These are phyloP conservation scores for Rousettus leschenaultii DNA, from an alignment of 2,113 vertebrate genomes.

Conservation along the genomic window DNA sequence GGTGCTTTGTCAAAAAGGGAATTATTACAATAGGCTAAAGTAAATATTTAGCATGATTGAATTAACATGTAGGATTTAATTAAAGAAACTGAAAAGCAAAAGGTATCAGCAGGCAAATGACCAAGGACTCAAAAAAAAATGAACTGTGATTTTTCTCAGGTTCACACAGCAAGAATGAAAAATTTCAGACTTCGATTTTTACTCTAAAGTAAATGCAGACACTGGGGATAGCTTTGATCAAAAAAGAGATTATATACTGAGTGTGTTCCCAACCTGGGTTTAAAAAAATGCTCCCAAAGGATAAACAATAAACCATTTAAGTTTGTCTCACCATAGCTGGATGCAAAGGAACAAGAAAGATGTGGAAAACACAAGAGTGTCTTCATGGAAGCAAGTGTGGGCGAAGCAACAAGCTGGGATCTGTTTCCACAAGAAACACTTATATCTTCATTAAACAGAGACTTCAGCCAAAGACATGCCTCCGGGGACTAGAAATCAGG, in stretches of 20 bases:
- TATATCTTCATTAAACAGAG: not conserved
- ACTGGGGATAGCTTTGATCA: not conserved
- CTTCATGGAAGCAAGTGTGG: not conserved
- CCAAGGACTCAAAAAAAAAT: not conserved
- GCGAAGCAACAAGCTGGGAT: not conserved
- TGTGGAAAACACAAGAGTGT: not conserved
- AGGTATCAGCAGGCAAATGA: not conserved
- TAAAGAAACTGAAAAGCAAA: not conserved
- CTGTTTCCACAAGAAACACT: conserved; percentile 11
- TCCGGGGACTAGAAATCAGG: not conserved
- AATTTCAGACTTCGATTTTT: not conserved
- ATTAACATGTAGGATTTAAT: not conserved
- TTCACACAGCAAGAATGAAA: not conserved
- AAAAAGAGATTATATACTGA: not conserved
- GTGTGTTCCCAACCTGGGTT: not conserved
- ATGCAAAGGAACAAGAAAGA: not conserved
- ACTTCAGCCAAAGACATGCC: not conserved
- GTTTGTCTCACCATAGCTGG: not conserved
- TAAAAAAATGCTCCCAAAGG: not conserved
- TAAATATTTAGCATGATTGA: not conserved
- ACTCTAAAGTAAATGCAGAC: not conserved
- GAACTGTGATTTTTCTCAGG: not conserved
- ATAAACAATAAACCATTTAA: not conserved
- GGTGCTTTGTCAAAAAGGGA: not conserved
- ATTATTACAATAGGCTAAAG: not conserved